Conservation (phyloP, 2,888 invertebrate genomes). For the Xanthorhoe designata region DNA sequence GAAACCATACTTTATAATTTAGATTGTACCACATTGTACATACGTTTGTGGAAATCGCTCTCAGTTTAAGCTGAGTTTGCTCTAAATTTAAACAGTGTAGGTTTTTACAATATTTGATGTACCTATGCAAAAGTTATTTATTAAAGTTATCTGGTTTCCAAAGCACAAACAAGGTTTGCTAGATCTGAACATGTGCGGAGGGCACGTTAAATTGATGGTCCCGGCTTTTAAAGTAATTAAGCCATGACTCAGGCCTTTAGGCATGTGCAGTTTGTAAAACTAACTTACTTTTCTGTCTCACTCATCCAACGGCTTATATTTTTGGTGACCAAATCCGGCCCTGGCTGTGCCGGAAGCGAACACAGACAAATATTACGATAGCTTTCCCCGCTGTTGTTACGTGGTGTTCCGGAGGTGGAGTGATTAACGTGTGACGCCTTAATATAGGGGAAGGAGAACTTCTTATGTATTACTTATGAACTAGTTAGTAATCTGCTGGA, state of each 20-base stretch:
- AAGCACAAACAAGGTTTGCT: too few species aligned
- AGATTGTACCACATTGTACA: not conserved
- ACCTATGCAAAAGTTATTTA: too few species aligned
- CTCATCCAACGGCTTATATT: not conserved
- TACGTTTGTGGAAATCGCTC: not conserved
- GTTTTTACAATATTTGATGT: too few species aligned
- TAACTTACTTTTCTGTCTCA: too few species aligned
- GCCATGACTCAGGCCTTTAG: too few species aligned
- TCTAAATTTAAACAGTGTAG: too few species aligned
- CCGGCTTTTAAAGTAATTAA: too few species aligned
- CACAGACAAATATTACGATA: conserved; percentile 30
- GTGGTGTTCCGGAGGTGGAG: conserved; percentile 25
- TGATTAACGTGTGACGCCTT: conserved; percentile 34
- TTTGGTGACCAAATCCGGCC: conserved; percentile 6
- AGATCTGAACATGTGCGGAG: too few species aligned
- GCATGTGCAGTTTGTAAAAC: too few species aligned
- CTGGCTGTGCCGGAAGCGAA: conserved; percentile 18
- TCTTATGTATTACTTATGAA: not conserved
- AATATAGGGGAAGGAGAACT: conserved; percentile 6
- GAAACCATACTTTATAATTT: not conserved
- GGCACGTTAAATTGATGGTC: too few species aligned
- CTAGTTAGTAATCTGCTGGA: too few species aligned
- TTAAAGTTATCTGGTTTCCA: too few species aligned
- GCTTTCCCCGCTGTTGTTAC: conserved; percentile 22
- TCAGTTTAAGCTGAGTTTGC: not conserved